phyloP scores from a whole-genome alignment of 1,140 invertebrate genomes.

The Gryon sp. region DNA sequence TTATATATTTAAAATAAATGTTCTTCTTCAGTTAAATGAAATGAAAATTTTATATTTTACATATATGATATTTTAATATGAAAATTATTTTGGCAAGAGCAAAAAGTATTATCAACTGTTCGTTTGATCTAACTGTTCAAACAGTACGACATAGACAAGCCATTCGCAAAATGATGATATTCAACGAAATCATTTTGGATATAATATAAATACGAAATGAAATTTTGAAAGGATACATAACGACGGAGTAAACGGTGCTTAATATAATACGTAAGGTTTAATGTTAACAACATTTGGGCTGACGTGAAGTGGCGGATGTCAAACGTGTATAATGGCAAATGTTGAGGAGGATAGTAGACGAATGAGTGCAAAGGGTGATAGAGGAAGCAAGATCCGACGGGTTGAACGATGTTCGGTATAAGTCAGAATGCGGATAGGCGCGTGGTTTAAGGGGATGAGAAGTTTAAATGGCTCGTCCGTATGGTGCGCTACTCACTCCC shows the following conservation, averaged over 20 bases:
- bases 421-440: conserved; percentile 80
- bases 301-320: conserved; percentile 54
- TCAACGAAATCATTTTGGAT: background rate
- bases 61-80: too few relatives aligned
- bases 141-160: too few relatives aligned
- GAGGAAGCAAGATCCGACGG: conserved; percentile 66
- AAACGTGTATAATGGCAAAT: conserved; percentile 55
- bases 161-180: too few relatives aligned
- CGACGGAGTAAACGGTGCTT: conserved; percentile 1
- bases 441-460: conserved; percentile 77
- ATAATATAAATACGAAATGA: background rate
- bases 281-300: conserved; percentile 47
- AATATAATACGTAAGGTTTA: conserved; percentile 16
- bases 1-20: too few relatives aligned
- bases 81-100: too few relatives aligned
- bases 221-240: conserved; percentile 6
- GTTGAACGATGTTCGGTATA: conserved; percentile 79
- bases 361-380: conserved; percentile 18
- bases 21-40: too few relatives aligned
- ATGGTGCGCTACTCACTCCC: conserved; percentile 76
- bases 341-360: conserved; percentile 22
- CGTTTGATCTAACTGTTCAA: too few relatives aligned
- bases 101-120: too few relatives aligned
- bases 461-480: conserved; percentile 81
- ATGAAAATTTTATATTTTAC: background rate